phyloP scores from a whole-genome alignment of 2,113 vertebrate genomes.

The Macquaria australasica region DNA sequence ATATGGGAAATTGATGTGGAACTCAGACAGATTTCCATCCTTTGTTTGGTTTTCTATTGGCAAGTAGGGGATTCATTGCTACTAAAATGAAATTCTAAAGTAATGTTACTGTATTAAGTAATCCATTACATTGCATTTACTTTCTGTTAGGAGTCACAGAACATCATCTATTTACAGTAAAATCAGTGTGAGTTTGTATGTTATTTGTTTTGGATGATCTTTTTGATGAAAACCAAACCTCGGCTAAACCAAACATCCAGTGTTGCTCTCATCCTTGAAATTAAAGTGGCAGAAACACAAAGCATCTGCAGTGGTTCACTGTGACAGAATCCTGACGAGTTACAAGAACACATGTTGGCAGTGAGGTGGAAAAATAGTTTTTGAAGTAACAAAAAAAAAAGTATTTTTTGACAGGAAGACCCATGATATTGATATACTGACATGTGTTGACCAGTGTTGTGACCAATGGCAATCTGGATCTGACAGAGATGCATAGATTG shows the following conservation, averaged over 20 bases:
- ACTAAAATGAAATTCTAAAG: background rate
- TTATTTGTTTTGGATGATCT: background rate
- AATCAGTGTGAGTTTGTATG: background rate
- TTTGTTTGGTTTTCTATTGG: background rate
- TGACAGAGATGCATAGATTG: background rate
- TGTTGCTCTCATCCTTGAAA: background rate
- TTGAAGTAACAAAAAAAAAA: no score
- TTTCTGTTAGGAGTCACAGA: background rate
- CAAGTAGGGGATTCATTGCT: background rate
- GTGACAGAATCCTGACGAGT: background rate
- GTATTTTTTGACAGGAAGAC: no score
- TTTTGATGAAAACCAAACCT: background rate
- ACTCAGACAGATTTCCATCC: constrained; percentile 25
- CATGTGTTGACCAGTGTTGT: background rate
- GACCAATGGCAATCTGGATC: background rate
- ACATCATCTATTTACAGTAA: background rate
- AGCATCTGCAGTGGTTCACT: background rate
- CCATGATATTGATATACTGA: background rate
- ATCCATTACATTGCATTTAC: background rate
- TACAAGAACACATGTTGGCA: background rate
- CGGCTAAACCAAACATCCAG: background rate
- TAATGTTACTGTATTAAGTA: background rate
- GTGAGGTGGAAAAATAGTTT: background rate
- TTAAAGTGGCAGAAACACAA: background rate
- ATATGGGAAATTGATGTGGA: constrained; percentile 35